Evolutionary conservation across 1,140 invertebrate species (phyloP), one percentile per base, ranked within the genome.

Genomic region (Solenopsis fugax): DNA sequence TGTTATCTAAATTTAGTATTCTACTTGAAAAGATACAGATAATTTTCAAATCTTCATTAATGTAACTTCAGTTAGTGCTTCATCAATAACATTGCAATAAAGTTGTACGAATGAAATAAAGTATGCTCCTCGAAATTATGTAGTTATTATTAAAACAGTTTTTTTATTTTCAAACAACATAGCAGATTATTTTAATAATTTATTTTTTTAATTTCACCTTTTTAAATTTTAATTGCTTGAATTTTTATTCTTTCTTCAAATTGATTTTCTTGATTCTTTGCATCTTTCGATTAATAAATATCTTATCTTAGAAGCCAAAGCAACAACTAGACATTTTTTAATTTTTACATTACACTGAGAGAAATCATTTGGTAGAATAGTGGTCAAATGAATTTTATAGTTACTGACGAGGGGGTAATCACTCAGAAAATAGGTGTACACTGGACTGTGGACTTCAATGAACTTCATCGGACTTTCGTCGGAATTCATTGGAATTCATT

Each of bases 241-340:
- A n/a, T n/a, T n/a, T n/a, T n/a, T n/a, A n/a, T n/a, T n/a, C n/a
- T n/a, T n/a, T n/a, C n/a, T n/a, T n/a, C n/a, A n/a, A n/a, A n/a
- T n/a, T 16, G 50, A 29, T 34, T 50, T 50, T 21, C n/a, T 54
- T 5, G 41, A 73, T 87, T 37, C 54, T 34, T 58, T 41, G 48
- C 50, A 78, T 67, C 16, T 50, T 29, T 1, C 29, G n/a, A 45
- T 24, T 45, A 34, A 37, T 29, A 45, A 67, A 72, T 45, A 7
- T 48, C 4, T 48, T 52, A 50, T n/a, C 45, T 48, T 34, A 4
- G 34, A 45, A 34, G 1, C 13, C 29, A 9, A 64, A 64, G 6
- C 18, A 10, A 54, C 18, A 41, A 45, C 5, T 34, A 10, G 10
- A 13, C 9, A 76, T 34, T n/a, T 48, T 60, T 4, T 34, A 73